Evolutionary conservation across 2,888 invertebrate species (phyloP), one percentile per base, ranked within the genome.

Genomic region (Phyllotreta cruciferae): DNA sequence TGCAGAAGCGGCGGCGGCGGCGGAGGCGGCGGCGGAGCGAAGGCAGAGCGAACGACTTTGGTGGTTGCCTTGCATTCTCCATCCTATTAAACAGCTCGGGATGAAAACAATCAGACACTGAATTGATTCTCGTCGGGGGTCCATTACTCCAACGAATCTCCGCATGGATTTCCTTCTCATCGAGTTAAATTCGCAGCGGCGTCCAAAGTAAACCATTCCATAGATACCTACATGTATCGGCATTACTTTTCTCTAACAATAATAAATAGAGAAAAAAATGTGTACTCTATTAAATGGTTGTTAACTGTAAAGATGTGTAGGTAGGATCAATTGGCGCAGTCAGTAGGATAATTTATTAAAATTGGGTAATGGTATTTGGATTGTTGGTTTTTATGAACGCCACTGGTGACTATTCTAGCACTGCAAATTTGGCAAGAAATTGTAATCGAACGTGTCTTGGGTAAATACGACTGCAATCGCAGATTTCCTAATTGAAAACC

Each of bases 101-200:
- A 79, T 80, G 80, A 76, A 81, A 80, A 80, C 81, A 81, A 81
- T 81, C 81, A 81, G 79, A 74, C 76, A 77, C 74, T 74, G 80
- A 80, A 81, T 80, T 81, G 81, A 81, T 80, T 81, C 81, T 75
- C 81, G 77, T 80, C 77, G 80, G 81, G 81, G 81, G 80, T 81
- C 80, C 81, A 81, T 81, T 81, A 81, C 80, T 76, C 60, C 52
- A 52, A 69, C 75, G 73, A 74, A 73, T 75, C 75, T 72, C 68
- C 71, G 73, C 75, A 73, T 74, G 75, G 73, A 73, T 61, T 41
- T 53, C 60, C 53, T 55, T 69, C 68, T 70, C 70, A 69, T 74
- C 72, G 68, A 70, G 72, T 71, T 70, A 70, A 64, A 63, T 47
- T 60, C 45, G 52, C 66, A 65, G 66, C 54, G 65, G 63, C 64